Percentiles rank a stretch among this genome's conserved stretches.
Evolutionary conservation across 1,140 invertebrate genomes (phyloP).

Genomic region (Drosophila subpulchrella): DNA sequence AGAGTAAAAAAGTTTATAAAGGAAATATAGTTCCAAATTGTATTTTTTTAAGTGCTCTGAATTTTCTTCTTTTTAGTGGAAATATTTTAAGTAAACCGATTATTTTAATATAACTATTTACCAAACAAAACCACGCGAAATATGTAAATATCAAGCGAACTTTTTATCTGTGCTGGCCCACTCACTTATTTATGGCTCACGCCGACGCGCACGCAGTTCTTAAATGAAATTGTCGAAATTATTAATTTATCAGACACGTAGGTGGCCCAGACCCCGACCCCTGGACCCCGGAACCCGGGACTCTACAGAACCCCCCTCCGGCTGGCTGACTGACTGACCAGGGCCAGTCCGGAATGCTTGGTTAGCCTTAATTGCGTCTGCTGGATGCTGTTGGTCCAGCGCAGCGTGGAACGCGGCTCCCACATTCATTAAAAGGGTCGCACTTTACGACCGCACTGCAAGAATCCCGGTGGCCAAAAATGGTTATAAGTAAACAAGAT

Average conservation of each 20-base stretch:
- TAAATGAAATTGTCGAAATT: conserved; percentile 71
- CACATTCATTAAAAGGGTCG: conserved; percentile 76
- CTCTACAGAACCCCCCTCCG: not conserved
- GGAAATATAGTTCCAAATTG: not conserved
- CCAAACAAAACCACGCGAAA: not conserved
- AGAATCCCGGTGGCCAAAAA: not conserved
- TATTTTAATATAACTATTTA: not conserved
- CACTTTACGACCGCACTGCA: conserved; percentile 35
- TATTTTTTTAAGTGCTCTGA: not conserved
- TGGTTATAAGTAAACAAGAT: not conserved
- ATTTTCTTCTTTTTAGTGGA: no score
- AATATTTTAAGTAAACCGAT: no score
- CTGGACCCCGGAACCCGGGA: not conserved
- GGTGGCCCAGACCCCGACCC: conserved; percentile 28
- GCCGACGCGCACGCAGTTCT: conserved; percentile 41
- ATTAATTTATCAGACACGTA: conserved; percentile 68
- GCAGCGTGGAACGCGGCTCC: conserved; percentile 52
- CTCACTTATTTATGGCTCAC: conserved; percentile 39
- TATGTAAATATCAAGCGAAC: not conserved
- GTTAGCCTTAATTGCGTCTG: conserved; percentile 74
- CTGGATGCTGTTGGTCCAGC: conserved; percentile 10
- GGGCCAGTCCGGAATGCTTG: conserved; percentile 44
- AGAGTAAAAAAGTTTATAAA: not conserved
- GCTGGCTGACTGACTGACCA: conserved; percentile 2
- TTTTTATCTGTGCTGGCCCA: conserved; percentile 3